Base-by-base conservation (phyloP, 2,888 invertebrate genomes). In the Embidobia sp. region DNA sequence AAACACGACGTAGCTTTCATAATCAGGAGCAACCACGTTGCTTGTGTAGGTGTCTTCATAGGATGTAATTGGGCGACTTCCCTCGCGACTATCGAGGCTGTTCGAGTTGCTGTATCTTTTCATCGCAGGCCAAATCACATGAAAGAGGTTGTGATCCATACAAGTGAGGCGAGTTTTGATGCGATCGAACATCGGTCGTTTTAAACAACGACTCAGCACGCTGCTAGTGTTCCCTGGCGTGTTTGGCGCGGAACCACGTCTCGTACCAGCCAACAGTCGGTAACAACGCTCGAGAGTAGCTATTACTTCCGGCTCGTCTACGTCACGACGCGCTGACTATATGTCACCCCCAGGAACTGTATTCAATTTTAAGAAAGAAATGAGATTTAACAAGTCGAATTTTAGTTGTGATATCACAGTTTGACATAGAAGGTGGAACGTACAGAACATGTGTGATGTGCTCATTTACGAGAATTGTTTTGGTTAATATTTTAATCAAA, bases 81-180 rank as follows among this genome's bases (percentile, higher is more conserved):
- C 46, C 11, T 51, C 64, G 81, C 92, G 91, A 90, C 96, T 97
- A 88, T 95, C 96, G 1, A 94, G 93, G 86, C 95, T 95, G 83
- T 94, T 94, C 88, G 96, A 96, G 0, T 91, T 91, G 63, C 88
- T 85, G 51, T 95, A 91, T 88, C 95, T 96, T 86, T 95, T 94
- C 80, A 97, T 94, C 61, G 96, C 96, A 8, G 97, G 97, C 94
- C 96, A 96, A 85, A 97, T 95, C 16, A 97, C 93, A 88, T 97
- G 97, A 85, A 96, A 95, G 2, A 97, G 92, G 86, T 95, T 95
- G 88, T 96, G 96, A 88, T 97, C 97, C 81, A 94, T 91, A 89
- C 94, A 94, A 18, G 97, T 97, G 82, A 95, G 91, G 82, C 95
- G 93, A 74, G 91, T 89, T 90, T 95, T 95, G 69, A 96, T 92